Conservation (phyloP, 2,888 invertebrate species). For the Chouioia cunea region DNA sequence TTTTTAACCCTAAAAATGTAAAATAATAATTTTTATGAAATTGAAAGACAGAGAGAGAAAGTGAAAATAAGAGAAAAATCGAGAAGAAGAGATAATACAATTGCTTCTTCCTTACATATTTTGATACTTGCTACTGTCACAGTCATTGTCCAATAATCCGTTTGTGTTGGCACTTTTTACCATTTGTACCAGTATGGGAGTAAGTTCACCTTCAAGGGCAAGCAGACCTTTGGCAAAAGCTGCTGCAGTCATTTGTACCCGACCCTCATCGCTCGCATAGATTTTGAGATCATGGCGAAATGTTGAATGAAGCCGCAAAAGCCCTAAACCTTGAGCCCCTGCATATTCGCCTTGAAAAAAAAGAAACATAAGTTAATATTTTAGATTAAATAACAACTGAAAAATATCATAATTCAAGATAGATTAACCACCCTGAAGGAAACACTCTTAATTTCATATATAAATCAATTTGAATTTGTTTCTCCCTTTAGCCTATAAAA, state of each 20-base stretch:
- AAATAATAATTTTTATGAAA: neutral
- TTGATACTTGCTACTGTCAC: constrained; percentile 95
- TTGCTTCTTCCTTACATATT: constrained; percentile 85
- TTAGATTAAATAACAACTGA: no score
- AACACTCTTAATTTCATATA: no score
- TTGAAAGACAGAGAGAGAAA: constrained; percentile 1
- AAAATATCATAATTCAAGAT: no score
- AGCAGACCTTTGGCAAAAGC: constrained; percentile 98
- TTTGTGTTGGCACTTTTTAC: constrained; percentile 99
- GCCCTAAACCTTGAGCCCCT: constrained; percentile 94
- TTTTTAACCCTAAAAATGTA: constrained; percentile 85
- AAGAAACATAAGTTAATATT: no score
- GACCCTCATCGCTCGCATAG: constrained; percentile 98
- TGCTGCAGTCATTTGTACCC: constrained; percentile 99
- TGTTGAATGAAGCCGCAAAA: constrained; percentile 95
- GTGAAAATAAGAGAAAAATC: neutral
- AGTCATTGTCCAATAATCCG: constrained; percentile 97
- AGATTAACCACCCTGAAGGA: no score
- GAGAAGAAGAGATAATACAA: neutral
- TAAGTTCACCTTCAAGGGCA: constrained; percentile 97
- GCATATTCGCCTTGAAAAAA: constrained; percentile 79
- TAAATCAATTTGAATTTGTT: no score
- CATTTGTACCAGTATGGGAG: constrained; percentile 99
- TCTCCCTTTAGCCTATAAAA: no score
- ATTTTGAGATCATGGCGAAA: constrained; percentile 99